Base-by-base conservation (phyloP, 1,140 invertebrate species). In the Brachionus angularis region DNA sequence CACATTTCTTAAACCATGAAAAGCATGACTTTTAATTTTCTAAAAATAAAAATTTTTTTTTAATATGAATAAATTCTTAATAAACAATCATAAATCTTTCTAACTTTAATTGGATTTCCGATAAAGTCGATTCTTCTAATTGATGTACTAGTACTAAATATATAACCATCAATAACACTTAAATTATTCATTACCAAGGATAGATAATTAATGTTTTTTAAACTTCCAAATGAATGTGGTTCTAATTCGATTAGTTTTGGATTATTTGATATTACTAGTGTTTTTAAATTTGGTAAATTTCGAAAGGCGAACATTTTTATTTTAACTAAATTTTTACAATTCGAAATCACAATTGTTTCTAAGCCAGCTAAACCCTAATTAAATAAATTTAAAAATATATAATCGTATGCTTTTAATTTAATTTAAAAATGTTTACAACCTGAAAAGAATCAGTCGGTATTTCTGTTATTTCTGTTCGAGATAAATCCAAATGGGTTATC, bases 11-110 rank as follows among this genome's bases (percentile, higher is more conserved):
- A 67, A 25, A 16, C 62, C 62, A 67, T 67, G 29, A 16, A 67
- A 67, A 33, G 62, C 62, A 47, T 67, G 62, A 47, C 62, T 67
- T 47, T 67, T 67, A 34, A 67, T 67, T 49, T 27, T 46, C 62
- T 67, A 29, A 1, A 16, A 33, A 34, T 33, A 31, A 46, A 46
- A 49, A 27, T 31, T 49, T 10, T 42, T n/a, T 33, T 2, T 46
- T 8, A 18, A 10, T 12, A 44, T 33, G 10, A 64, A 14, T 5
- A 44, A 64, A 46, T 42, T 47, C 1, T 2, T 14, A 67, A 47
- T 10, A 47, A 2, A 27, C n/a, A 27, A 29, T 21, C 1, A 34
- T 3, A 16, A 64, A 27, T n/a, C 14, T 42, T 67, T 42, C 39
- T 42, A 10, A 67, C 62, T 29, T 67, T 67, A 27, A 67, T 25